A percentile compares a stretch with the other conserved stretches of the same genome.
These are phyloP conservation scores for Falcunculus frontatus DNA, from an alignment of 2,113 vertebrate genomes.

Conservation along the genomic window DNA sequence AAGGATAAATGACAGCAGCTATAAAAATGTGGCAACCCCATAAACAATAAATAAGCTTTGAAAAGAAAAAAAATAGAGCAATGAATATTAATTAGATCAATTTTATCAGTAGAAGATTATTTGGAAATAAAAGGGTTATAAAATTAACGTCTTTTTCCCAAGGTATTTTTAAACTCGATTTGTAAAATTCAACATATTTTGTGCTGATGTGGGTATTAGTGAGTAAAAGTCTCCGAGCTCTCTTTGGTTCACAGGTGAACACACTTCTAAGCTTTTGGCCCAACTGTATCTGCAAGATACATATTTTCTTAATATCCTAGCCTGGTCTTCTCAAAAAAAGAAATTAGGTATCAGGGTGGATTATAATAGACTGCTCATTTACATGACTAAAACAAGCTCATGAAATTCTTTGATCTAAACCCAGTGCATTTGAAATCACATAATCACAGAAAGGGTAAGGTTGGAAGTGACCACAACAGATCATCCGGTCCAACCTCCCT, in stretches of 20 bases:
- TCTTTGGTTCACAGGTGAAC: not conserved
- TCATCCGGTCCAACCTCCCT: not conserved
- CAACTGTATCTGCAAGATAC: not conserved
- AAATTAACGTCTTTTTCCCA: not conserved
- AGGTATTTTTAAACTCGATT: not conserved
- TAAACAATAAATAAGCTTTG: not conserved
- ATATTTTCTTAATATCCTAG: not conserved
- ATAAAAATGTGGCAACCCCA: not conserved
- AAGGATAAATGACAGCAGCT: not conserved
- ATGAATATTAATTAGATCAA: not conserved
- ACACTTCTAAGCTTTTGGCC: not conserved
- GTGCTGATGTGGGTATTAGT: not conserved
- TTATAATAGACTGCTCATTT: not conserved
- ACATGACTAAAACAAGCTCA: not conserved
- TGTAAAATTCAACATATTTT: not conserved
- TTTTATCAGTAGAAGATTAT: not conserved
- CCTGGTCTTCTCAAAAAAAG: not conserved
- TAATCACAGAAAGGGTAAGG: not conserved
- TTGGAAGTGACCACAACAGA: not conserved
- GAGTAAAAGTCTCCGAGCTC: not conserved
- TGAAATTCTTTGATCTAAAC: not conserved
- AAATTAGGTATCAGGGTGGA: not conserved
- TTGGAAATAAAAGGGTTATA: not conserved
- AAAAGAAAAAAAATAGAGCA: not conserved
- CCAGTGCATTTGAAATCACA: not conserved